Conservation (phyloP, 92 coral and sea anemone genomes). For the Parazoanthus darwini region DNA sequence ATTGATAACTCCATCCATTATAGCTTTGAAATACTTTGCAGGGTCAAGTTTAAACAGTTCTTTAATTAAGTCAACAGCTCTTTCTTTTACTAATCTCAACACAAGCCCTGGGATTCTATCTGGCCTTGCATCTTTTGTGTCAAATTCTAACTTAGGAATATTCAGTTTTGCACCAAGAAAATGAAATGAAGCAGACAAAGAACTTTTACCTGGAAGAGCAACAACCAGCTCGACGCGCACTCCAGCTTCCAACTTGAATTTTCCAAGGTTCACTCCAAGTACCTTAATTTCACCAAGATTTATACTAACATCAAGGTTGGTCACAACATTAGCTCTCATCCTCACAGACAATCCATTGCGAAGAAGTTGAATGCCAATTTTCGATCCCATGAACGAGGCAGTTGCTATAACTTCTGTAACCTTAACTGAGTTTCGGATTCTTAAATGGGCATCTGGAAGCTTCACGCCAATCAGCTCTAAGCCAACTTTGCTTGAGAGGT, state of each 20-base stretch:
- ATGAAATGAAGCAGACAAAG: constrained; percentile 43
- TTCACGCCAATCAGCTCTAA: constrained; percentile 45
- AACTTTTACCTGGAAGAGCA: constrained; percentile 58
- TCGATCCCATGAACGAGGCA: constrained; percentile 63
- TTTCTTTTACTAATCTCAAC: constrained; percentile 29
- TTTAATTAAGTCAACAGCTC: constrained; percentile 46
- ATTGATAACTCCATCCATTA: constrained; percentile 52
- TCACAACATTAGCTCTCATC: constrained; percentile 49
- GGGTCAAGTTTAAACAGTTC: constrained; percentile 42
- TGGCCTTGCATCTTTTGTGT: constrained; percentile 55
- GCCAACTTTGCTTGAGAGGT: constrained; percentile 44
- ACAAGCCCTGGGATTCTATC: constrained; percentile 54
- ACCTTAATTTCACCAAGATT: constrained; percentile 53
- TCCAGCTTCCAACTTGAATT: constrained; percentile 51
- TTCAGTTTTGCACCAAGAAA: constrained; percentile 44
- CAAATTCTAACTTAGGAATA: constrained; percentile 45
- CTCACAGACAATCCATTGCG: constrained; percentile 44
- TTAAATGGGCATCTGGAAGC: constrained; percentile 30
- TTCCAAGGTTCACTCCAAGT: constrained; percentile 50
- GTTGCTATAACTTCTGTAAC: constrained; percentile 48
- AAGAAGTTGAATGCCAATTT: constrained; percentile 38
- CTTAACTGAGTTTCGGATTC: constrained; percentile 33
- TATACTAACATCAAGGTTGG: constrained; percentile 30
- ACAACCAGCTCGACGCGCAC: constrained; percentile 51
- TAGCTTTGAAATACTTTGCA: constrained; percentile 43